Evolutionary conservation across 2,113 vertebrate genomes (phyloP).

Genomic region (Cacatua alba): DNA sequence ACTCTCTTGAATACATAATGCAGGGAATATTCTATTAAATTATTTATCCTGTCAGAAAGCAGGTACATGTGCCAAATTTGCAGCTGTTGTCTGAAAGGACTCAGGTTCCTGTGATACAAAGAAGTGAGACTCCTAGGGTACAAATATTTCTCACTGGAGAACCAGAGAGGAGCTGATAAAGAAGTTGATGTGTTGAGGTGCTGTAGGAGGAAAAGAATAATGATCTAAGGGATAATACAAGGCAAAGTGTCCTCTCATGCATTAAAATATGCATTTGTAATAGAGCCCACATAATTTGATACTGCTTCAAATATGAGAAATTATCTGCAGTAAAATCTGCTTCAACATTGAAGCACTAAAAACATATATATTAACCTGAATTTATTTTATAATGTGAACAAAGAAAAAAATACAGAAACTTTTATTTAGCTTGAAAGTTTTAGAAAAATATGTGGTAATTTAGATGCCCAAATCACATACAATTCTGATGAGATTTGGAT

Average conservation of each 20-base stretch:
- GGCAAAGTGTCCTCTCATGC: not conserved
- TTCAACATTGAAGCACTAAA: not conserved
- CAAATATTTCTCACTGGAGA: not conserved
- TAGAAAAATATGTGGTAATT: not conserved
- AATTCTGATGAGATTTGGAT: not conserved
- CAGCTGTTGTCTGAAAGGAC: not conserved
- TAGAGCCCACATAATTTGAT: not conserved
- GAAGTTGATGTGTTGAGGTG: not conserved
- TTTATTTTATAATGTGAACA: not conserved
- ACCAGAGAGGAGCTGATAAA: not conserved
- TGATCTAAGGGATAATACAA: not conserved
- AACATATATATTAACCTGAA: not conserved
- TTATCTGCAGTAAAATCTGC: not conserved
- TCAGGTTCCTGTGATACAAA: not conserved
- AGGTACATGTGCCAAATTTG: not conserved
- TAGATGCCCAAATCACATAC: not conserved
- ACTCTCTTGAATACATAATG: slow-evolving; percentile 30
- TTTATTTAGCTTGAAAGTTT: not conserved
- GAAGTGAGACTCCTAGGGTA: not conserved
- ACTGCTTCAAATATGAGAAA: not conserved
- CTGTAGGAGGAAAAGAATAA: not conserved
- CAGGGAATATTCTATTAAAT: slow-evolving; percentile 26
- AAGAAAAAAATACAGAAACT: not conserved
- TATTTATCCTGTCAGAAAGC: slow-evolving; percentile 35
- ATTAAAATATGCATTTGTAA: not conserved